These are phyloP conservation scores for Hololepta plana DNA, from an alignment of 2,888 invertebrate species.

Conservation along the genomic window DNA sequence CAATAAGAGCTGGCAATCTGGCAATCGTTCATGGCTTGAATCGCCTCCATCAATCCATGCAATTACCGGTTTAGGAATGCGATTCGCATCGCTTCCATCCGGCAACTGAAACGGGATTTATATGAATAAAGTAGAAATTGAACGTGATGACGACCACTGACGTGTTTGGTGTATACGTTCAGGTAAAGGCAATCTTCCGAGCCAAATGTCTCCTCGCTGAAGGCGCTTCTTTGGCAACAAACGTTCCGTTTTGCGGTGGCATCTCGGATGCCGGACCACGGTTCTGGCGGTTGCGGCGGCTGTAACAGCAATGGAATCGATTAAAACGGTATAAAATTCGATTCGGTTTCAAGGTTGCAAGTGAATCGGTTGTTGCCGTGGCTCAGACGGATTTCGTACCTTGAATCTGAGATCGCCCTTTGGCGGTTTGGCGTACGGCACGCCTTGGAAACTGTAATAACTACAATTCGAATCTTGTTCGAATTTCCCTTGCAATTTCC, in stretches of 20 bases:
- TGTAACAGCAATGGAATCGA: no score
- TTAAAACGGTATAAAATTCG: no score
- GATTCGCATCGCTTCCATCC: not conserved
- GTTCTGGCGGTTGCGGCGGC: constrained; percentile 20
- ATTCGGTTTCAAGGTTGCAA: no score
- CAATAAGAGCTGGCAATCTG: constrained; percentile 26
- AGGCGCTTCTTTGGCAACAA: constrained; percentile 13
- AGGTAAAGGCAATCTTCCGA: constrained; percentile 32
- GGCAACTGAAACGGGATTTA: no score
- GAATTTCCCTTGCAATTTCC: no score
- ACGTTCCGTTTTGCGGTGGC: constrained; percentile 22
- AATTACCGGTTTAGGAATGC: constrained; percentile 30
- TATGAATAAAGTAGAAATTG: no score
- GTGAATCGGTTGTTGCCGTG: no score
- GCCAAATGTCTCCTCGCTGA: constrained; percentile 17
- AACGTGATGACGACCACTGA: no score
- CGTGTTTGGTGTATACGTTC: constrained; percentile 24
- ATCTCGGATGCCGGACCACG: constrained; percentile 27
- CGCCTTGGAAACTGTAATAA: constrained; percentile 14
- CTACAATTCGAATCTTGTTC: no score
- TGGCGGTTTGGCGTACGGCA: constrained; percentile 16
- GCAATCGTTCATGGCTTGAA: constrained; percentile 21
- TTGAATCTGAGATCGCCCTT: constrained; percentile 14
- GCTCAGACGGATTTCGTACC: no score
- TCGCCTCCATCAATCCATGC: constrained; percentile 30